Evolutionary conservation across 2,797 vertebrate species (phyloP), one percentile per base, ranked within the genome.

Genomic region (Oreochromis mossambicus): DNA sequence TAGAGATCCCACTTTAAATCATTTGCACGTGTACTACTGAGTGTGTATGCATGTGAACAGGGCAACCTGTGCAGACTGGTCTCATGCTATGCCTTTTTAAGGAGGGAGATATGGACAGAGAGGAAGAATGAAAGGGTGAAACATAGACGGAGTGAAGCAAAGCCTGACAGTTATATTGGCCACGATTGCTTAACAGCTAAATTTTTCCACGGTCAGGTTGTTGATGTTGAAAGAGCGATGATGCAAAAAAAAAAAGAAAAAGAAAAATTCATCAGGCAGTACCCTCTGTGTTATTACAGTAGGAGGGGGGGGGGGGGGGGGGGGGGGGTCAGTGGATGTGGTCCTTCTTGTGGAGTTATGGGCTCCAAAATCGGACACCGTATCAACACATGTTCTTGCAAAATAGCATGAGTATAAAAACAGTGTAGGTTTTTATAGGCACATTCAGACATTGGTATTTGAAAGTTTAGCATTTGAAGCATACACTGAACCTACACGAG

Each of bases 51-150:
- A 32, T 41, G 51, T 50, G 77, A 4, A 48, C 7, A 10, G 26
- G 63, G 52, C 46, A 83, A 80, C 85, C 61, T 82, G 82, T 77
- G 79, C 66, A 38, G 78, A 81, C 77, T 24, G 48, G 83, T 83
- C 66, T 77, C 0, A 19, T 48, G 38, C 73, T 54, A 70, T 93
- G 92, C 92, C 93, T 94, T 94, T 95, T 92, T 93, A 94, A 86
- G 93, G 91, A 90, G 54, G 80, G 61, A 83, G 84, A 79, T 3
- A 1, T 43, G 76, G 52, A 46, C 55, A 34, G 77, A 79, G 83
- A 82, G 51, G 46, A 12, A 34, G 41, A 80, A 17, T 9, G 43
- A 29, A 43, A 48, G 38, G 75, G 46, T 61, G 68, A 14, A 29
- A 43, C 58, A 38, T 86, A 87, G 78, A 89, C 63, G 70, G 51